A percentile compares a stretch with the other conserved stretches of the same genome.
These are phyloP conservation scores for Motacilla tschutschensis DNA, from an alignment of 2,113 vertebrate species.

Conservation along the genomic window DNA sequence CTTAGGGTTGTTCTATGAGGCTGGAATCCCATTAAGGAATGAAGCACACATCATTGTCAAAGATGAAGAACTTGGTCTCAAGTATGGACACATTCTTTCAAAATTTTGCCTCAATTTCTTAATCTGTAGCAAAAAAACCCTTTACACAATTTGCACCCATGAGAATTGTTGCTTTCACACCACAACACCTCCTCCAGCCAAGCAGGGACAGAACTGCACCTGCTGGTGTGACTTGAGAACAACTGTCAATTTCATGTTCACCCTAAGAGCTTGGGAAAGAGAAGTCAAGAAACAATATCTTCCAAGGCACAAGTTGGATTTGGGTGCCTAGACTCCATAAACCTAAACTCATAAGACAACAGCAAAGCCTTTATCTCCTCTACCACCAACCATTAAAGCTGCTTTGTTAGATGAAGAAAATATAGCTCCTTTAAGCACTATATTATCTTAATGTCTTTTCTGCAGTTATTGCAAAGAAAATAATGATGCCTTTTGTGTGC, in stretches of 20 bases:
- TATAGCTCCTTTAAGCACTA: background rate
- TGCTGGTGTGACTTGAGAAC: background rate
- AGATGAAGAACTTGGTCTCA: background rate
- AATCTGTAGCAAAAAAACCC: background rate
- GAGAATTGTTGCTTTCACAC: background rate
- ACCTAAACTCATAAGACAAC: background rate
- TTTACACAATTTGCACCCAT: background rate
- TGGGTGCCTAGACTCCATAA: background rate
- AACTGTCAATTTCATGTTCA: background rate
- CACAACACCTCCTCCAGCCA: background rate
- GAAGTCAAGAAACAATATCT: background rate
- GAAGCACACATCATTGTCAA: accelerated
- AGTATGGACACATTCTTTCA: background rate
- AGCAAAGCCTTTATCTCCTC: background rate
- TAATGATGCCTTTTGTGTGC: background rate
- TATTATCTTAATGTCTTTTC: background rate
- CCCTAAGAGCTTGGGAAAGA: background rate
- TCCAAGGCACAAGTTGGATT: background rate
- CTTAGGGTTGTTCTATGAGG: background rate
- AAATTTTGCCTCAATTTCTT: background rate
- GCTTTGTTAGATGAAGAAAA: background rate
- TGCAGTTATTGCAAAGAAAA: slow-evolving; percentile 42
- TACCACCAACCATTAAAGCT: background rate
- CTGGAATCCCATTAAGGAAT: background rate
- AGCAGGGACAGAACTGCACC: background rate